Conservation (phyloP, 2,888 invertebrate species). For the Acronicta aceris region DNA sequence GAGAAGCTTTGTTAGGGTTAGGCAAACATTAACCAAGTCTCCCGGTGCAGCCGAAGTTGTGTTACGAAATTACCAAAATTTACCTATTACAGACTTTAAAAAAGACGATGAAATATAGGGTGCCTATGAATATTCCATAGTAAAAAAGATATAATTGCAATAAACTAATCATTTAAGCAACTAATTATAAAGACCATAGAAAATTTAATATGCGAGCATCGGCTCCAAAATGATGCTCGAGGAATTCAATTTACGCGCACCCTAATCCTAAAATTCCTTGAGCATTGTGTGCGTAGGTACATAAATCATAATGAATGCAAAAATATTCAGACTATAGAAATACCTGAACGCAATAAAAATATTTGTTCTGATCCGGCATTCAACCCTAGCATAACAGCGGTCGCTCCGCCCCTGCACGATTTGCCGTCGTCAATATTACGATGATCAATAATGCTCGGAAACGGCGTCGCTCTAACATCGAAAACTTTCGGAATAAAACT, state of each 20-base stretch:
- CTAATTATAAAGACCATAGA: background rate
- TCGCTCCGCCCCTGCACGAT: background rate
- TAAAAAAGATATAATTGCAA: too few species aligned
- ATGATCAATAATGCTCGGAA: background rate
- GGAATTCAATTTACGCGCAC: background rate
- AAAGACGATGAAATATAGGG: too few species aligned
- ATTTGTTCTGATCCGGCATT: conserved; percentile 22
- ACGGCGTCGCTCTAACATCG: too few species aligned
- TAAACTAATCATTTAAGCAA: background rate
- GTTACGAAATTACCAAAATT: too few species aligned
- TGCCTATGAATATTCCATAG: too few species aligned
- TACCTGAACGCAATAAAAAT: conserved; percentile 27
- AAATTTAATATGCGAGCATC: too few species aligned
- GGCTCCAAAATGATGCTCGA: background rate
- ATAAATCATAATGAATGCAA: conserved; percentile 16
- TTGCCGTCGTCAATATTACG: background rate
- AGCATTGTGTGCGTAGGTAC: background rate
- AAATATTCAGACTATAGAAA: conserved; percentile 24
- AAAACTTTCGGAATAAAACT: background rate
- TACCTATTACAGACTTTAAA: too few species aligned
- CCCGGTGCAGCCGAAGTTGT: too few species aligned
- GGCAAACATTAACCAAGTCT: conserved; percentile 7
- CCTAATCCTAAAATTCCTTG: conserved; percentile 4
- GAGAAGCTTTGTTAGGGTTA: conserved; percentile 13
- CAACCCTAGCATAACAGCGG: conserved; percentile 9